Percentiles rank a stretch among this genome's conserved stretches.
Evolutionary conservation across 2,113 vertebrate species (phyloP).

Genomic region (Bufo gargarizans): DNA sequence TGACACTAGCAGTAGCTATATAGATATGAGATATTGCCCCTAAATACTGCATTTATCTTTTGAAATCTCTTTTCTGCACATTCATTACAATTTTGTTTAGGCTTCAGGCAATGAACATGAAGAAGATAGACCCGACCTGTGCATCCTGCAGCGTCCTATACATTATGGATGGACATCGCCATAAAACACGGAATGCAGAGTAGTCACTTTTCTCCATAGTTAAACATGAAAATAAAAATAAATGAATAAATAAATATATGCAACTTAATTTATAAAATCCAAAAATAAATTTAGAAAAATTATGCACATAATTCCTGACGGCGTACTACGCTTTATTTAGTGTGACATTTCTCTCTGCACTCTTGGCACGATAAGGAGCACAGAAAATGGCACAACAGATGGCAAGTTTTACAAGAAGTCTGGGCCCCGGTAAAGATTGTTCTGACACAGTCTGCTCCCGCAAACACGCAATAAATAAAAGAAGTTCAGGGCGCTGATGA

Average conservation of each 20-base stretch:
- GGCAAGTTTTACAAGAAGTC: conserved; percentile 45
- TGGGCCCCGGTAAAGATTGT: conserved; percentile 13
- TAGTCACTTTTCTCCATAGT: too few species aligned
- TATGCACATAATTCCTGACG: not conserved
- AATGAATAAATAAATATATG: not conserved
- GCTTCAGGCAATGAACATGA: not conserved
- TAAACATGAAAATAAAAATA: too few species aligned
- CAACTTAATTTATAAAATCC: not conserved
- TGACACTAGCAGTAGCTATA: too few species aligned
- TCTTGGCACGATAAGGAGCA: conserved; percentile 6
- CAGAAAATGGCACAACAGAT: conserved; percentile 44
- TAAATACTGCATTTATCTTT: too few species aligned
- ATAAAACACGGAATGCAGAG: not conserved
- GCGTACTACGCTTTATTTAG: not conserved
- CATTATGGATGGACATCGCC: not conserved
- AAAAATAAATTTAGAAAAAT: not conserved
- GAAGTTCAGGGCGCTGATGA: not conserved
- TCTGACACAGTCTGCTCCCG: conserved; percentile 20
- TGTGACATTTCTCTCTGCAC: conserved; percentile 42
- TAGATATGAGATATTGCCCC: too few species aligned
- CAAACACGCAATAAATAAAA: conserved; percentile 19
- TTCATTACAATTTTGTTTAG: not conserved
- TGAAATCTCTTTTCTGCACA: too few species aligned
- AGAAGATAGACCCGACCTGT: not conserved
- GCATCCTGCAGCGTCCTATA: not conserved